Evolutionary conservation across 2,888 invertebrate species (phyloP).

Genomic region (Drosophila melanosoma): DNA sequence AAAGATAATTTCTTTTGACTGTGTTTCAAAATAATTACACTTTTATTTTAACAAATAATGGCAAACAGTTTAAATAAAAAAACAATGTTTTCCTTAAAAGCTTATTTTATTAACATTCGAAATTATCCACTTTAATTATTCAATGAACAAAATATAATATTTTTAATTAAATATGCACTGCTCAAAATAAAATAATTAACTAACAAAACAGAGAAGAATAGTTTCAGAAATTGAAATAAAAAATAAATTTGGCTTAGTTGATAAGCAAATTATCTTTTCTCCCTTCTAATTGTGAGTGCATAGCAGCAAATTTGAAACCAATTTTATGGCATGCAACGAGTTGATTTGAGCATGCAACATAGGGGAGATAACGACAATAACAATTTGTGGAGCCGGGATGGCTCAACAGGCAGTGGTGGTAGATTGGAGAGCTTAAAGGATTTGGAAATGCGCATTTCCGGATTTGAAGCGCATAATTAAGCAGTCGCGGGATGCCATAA

Average conservation of each 20-base stretch:
- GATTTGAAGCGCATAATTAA: constrained; percentile 64
- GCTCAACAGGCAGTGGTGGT: constrained; percentile 1
- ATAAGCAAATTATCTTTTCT: constrained; percentile 3
- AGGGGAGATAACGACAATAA: constrained; percentile 6
- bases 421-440: constrained; percentile 59
- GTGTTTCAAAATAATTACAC: too few relatives aligned
- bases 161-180: neutral
- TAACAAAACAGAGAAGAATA: neutral
- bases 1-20: neutral
- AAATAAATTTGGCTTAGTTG: too few relatives aligned
- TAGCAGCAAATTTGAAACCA: constrained; percentile 3
- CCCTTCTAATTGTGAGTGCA: neutral
- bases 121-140: neutral
- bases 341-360: neutral
- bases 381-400: constrained; percentile 15
- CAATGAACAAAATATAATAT: neutral
- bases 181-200: neutral
- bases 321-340: constrained; percentile 13
- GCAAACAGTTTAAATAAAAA: neutral
- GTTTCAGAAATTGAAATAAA: neutral
- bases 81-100: neutral
- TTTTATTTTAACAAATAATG: neutral
- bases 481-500: constrained; percentile 60
- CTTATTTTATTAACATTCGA: neutral
- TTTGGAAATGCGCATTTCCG: constrained; percentile 63